phyloP scores from a whole-genome alignment of 92 coral and sea anemone genomes.

The Hydrozoanthus gracilis region DNA sequence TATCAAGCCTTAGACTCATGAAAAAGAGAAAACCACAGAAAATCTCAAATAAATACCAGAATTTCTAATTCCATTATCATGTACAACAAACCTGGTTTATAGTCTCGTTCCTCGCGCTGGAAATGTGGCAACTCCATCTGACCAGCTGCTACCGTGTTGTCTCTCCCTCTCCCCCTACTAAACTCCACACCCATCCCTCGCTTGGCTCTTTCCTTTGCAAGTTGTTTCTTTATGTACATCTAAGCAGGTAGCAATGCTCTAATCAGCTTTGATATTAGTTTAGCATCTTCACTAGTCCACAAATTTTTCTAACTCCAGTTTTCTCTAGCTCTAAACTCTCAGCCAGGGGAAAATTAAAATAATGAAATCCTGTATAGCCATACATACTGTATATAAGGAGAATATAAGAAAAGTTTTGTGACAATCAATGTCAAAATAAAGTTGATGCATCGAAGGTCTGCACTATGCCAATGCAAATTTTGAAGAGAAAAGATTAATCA shows the following conservation, averaged over 20 bases:
- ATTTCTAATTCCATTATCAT: neutral
- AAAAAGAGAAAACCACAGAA: neutral
- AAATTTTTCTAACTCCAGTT: neutral
- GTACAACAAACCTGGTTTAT: slow-evolving; percentile 79
- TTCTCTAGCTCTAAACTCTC: neutral
- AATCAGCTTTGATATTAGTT: neutral
- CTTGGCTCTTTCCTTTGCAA: slow-evolving; percentile 82
- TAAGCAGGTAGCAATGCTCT: slow-evolving; percentile 9
- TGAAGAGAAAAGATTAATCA: neutral
- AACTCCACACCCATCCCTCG: slow-evolving; percentile 80
- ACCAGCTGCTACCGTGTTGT: slow-evolving; percentile 53
- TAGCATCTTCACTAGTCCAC: neutral
- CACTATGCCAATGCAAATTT: neutral
- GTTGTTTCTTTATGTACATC: slow-evolving; percentile 87
- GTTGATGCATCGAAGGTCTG: neutral
- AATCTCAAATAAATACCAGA: neutral
- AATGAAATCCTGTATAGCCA: neutral
- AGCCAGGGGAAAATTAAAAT: neutral
- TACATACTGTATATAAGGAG: neutral
- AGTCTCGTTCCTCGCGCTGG: slow-evolving; percentile 81
- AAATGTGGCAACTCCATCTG: slow-evolving; percentile 92
- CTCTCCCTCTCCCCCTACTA: slow-evolving; percentile 41
- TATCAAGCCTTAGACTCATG: too few species aligned
- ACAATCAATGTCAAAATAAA: neutral
- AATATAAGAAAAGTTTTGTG: neutral